A percentile compares a stretch with the other conserved stretches of the same genome.
phyloP scores from a whole-genome alignment of 2,888 invertebrate species.

The Dicyrtoma fusca region DNA sequence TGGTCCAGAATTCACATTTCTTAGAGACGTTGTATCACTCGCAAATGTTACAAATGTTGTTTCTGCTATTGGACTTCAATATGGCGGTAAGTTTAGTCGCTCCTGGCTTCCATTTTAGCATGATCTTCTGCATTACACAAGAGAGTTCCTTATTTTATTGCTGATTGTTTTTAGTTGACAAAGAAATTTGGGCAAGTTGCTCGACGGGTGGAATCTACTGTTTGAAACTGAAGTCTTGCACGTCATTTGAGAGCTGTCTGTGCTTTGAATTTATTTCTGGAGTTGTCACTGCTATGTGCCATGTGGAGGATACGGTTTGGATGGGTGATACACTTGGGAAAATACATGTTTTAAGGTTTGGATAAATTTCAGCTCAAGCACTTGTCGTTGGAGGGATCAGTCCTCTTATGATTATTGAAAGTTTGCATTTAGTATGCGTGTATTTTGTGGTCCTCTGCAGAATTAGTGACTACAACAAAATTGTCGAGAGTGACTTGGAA shows the following conservation, averaged over 20 bases:
- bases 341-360: slow-evolving; percentile 76
- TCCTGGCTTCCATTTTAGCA: too few relatives aligned
- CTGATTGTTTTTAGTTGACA: slow-evolving; percentile 52
- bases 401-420: too few relatives aligned
- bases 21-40: slow-evolving; percentile 76
- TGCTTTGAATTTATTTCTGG: slow-evolving; percentile 56
- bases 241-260: slow-evolving; percentile 47
- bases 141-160: too few relatives aligned
- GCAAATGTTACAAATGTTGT: slow-evolving; percentile 71
- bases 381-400: too few relatives aligned
- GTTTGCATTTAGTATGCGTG: too few relatives aligned
- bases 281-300: slow-evolving; percentile 67
- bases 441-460: too few relatives aligned
- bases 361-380: too few relatives aligned
- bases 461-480: slow-evolving; percentile 51
- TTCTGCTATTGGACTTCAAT: slow-evolving; percentile 66
- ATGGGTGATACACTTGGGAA: slow-evolving; percentile 86
- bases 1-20: slow-evolving; percentile 90
- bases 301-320: slow-evolving; percentile 80
- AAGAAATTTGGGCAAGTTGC: slow-evolving; percentile 56
- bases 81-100: slow-evolving; percentile 59
- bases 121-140: too few relatives aligned
- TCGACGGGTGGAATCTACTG: slow-evolving; percentile 56
- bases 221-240: slow-evolving; percentile 41
- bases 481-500: slow-evolving; percentile 50